Evolutionary conservation across 2,888 invertebrate species (phyloP).

Genomic region (Plebejus melissa): DNA sequence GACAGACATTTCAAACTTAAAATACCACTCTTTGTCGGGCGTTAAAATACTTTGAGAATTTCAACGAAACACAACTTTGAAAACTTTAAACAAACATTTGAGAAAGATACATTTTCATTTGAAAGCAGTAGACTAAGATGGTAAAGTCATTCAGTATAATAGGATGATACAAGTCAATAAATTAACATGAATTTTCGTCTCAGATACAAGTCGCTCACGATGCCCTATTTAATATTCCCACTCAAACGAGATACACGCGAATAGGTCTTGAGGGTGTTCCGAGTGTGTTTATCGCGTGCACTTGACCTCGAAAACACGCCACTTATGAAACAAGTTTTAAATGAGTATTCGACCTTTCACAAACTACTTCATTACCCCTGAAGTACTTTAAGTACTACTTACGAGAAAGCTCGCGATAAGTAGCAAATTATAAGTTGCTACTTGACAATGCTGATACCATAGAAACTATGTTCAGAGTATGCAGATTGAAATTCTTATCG

Average conservation of each 20-base stretch:
- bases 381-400: conserved; percentile 18
- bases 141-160: no score
- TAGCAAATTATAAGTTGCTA: not conserved
- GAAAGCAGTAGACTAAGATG: no score
- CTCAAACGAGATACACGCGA: conserved; percentile 17
- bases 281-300: conserved; percentile 30
- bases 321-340: conserved; percentile 29
- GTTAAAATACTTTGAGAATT: no score
- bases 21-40: not conserved
- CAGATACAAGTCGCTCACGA: not conserved
- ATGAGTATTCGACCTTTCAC: conserved; percentile 28
- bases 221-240: not conserved
- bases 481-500: not conserved
- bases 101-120: no score
- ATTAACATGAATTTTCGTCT: not conserved
- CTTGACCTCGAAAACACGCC: conserved; percentile 30
- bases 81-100: not conserved
- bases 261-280: conserved; percentile 24
- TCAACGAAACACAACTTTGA: not conserved
- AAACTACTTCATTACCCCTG: conserved; percentile 15
- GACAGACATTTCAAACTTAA: not conserved
- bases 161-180: not conserved
- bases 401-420: not conserved
- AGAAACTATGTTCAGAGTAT: not conserved
- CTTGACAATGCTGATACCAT: not conserved